phyloP scores from a whole-genome alignment of 1,140 invertebrate species.

The Drosophila persimilis region DNA sequence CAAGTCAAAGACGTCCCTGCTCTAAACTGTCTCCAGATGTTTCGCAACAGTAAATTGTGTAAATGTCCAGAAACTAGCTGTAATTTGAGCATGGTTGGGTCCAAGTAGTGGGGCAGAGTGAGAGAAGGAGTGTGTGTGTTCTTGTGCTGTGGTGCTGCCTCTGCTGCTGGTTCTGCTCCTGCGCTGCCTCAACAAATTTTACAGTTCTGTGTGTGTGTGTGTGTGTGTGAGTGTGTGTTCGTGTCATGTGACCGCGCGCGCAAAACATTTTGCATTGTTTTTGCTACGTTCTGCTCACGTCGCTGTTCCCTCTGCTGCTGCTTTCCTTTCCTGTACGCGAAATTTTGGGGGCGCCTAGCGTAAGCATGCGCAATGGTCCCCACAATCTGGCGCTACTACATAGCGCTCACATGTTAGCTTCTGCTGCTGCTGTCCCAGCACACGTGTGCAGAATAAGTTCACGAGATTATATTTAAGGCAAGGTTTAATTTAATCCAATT shows the following conservation, averaged over 20 bases:
- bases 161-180: constrained; percentile 43
- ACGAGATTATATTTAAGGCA: no score
- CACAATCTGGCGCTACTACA: no score
- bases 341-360: constrained; percentile 61
- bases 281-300: constrained; percentile 18
- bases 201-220: constrained; percentile 20
- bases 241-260: constrained; percentile 78
- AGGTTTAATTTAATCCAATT: no score
- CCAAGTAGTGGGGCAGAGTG: background rate
- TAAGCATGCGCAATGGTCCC: constrained; percentile 67
- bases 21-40: no score
- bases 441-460: no score
- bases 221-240: constrained; percentile 45
- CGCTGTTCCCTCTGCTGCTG: constrained; percentile 25
- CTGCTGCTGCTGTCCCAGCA: constrained; percentile 8
- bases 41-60: no score
- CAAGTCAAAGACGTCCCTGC: no score
- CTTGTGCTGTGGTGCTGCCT: no score
- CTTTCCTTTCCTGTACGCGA: constrained; percentile 41
- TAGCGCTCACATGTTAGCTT: constrained; percentile 51
- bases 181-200: constrained; percentile 76
- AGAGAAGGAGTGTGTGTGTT: constrained; percentile 5
- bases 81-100: no score
- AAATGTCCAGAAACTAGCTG: no score
- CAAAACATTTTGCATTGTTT: constrained; percentile 66